Base-by-base conservation (phyloP, 2,888 invertebrate species). In the Drosophila koepferae region DNA sequence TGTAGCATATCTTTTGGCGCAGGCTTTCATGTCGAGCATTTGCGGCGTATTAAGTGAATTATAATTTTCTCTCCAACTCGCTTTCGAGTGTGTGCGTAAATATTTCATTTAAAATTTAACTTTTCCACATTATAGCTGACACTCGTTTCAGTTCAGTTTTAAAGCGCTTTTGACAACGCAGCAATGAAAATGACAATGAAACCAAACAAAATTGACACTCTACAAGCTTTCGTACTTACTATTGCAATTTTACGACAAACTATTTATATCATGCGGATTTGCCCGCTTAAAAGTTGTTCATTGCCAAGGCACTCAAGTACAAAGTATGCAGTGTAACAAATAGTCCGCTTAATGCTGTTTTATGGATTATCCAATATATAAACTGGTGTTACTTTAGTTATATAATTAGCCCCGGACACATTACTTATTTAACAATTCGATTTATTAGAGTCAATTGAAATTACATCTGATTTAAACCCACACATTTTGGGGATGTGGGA, bases 41-140 rank as follows among this genome's bases (percentile, higher is more conserved):
- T 38, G 59, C 9, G 68, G 63, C 51, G 63, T 55, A 54, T 80
- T 74, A 69, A 68, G 63, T 77, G 67, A 81, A 74, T 80, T 67
- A 77, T 66, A 63, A 77, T 62, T 70, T 72, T 34, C 62, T 18
- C 51, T 18, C 36, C 40, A 28, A n/a, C 38, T 51, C 49, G 36
- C 28, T 53, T 12, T 31, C 38, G 43, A 36, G 36, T 62, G 44
- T 48, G 31, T 63, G 51, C 77, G 71, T 75, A 60, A 81, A 70
- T 74, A 67, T 72, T 76, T 48, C 34, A 75, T 75, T 67, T 48
- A 43, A 58, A 66, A 46, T 68, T 61, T 59, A 67, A 76, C 53
- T 67, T 63, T 48, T 48, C 34, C 61, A 38, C 46, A 53, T 70
- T 56, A 59, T 14, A 1, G 49, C 53, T 23, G 54, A 5, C 38